Evolutionary conservation across 2,797 vertebrate genomes (phyloP), one percentile per base, ranked within the genome.

Genomic region (Odontamblyopus lacepedii): DNA sequence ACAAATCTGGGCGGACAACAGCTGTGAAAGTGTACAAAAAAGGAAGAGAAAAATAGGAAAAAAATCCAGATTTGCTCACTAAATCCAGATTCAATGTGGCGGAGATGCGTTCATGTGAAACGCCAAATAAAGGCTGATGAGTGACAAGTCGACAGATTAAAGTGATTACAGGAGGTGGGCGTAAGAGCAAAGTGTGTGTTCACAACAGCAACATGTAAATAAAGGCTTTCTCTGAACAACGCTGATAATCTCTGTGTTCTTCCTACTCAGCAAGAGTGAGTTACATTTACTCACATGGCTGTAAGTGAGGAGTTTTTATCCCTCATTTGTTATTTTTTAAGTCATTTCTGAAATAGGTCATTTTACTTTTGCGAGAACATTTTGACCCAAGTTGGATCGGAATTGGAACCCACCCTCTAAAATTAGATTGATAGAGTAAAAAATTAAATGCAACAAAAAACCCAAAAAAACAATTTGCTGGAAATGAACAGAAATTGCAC

Each of bases 141-240:
- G 62, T 84, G 84, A 87, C 83, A 86, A 75, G 72, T 85, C 35
- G 35, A 18, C 50, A 86, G 78, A 84, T 85, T 75, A 82, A 81
- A 79, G 51, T 79, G 75, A 87, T 86, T 83, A 79, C 78, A 78
- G 64, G 73, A 62, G 76, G 60, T 72, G 69, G 74, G 69, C 75
- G 61, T 60, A 55, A 77, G 80, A 80, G 50, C 60, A 77, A 60
- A 75, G 70, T 75, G 65, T 68, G n/a, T 30, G 68, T 44, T 69
- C 61, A 67, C 35, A 70, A 72, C 32, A 59, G 53, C 4, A 44
- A 38, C 62, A 55, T 75, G 60, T 72, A 77, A 85, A 78, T 44
- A 78, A 60, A 65, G 60, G 29, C 67, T 73, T 78, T n/a, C 74
- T 70, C 62, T 19, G 60, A 60, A 65, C 13, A 15, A 73, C n/a